Percentiles rank a stretch among this genome's conserved stretches.
Evolutionary conservation across 2,113 vertebrate species (phyloP).

Genomic region (Grammomys dolichurus): DNA sequence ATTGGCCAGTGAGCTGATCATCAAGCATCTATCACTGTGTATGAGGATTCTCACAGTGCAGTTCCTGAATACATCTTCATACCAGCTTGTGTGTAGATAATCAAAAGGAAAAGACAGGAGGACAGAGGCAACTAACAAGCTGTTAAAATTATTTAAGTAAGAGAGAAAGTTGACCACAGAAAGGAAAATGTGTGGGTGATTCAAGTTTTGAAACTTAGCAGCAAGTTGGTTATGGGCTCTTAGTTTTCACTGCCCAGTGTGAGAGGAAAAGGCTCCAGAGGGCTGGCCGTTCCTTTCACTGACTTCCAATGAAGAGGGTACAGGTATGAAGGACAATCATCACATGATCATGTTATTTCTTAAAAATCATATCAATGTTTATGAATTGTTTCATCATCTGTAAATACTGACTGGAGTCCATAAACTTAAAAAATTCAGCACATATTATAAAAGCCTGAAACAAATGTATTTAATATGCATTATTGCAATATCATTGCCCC

Average conservation of each 20-base stretch:
- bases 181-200: not conserved
- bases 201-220: not conserved
- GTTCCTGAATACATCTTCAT: not conserved
- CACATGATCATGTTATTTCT: not conserved
- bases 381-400: not conserved
- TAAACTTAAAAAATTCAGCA: not conserved
- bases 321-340: not conserved
- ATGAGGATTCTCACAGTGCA: not conserved
- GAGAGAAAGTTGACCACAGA: not conserved
- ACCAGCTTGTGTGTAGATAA: not conserved
- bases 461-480: not conserved
- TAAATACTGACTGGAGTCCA: not conserved
- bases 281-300: not conserved
- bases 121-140: not conserved
- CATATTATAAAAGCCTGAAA: not conserved
- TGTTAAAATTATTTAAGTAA: not conserved
- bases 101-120: not conserved
- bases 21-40: not conserved
- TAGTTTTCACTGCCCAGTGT: not conserved
- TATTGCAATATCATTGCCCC: not conserved
- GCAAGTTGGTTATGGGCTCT: not conserved
- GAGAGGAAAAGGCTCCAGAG: not conserved
- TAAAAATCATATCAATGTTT: not conserved
- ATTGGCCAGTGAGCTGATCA: not conserved
- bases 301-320: not conserved